Base-by-base conservation (phyloP, 1,140 invertebrate genomes). In the Drosophila kepulauana region DNA sequence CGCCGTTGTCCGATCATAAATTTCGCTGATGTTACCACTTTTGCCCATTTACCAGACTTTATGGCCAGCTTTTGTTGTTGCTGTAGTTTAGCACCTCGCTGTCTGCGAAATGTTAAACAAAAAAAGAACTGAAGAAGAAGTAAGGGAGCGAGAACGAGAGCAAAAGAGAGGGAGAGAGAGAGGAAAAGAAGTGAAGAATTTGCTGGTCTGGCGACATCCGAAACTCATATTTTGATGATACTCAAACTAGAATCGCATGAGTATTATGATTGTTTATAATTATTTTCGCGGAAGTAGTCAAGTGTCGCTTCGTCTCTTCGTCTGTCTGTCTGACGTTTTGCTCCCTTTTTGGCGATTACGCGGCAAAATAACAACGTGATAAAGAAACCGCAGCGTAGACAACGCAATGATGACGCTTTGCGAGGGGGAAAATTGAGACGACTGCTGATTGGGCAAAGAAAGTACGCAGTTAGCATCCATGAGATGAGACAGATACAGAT, bases 231-330 rank as follows among this genome's bases (percentile, higher is more conserved):
- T 78, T 74, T 65, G 63, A 48, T 49, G 57, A 20, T 68, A 38
- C 35, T 38, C 68, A 65, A 65, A 7, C 10, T 58, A 30, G 33
- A 10, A 56, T 41, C 51, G 61, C 13, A 56, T 65, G 54, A 58
- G 69, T 62, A 67, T 66, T 81, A 43, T 78, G 75, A 85, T 78
- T 85, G 57, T 75, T 78, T 67, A 74, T 74, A 74, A 69, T 77
- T 45, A 49, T 64, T 56, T 63, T 75, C 65, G 72, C 82, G 81
- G 81, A 85, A 85, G 81, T 85, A 63, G 67, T 73, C 58, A 35
- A 43, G 13, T 51, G 54, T 68, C 52, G 15, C n/a, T 28, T 13
- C 11, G 45, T 41, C 49, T 3, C 25, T 3, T 4, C 52, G 52
- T 41, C 28, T 67, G 13, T 45, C 49, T 46, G 6, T 35, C 15